Percentiles rank a stretch among this genome's conserved stretches.
Conservation (phyloP, 1,140 invertebrate genomes). For the Apis dorsata region DNA sequence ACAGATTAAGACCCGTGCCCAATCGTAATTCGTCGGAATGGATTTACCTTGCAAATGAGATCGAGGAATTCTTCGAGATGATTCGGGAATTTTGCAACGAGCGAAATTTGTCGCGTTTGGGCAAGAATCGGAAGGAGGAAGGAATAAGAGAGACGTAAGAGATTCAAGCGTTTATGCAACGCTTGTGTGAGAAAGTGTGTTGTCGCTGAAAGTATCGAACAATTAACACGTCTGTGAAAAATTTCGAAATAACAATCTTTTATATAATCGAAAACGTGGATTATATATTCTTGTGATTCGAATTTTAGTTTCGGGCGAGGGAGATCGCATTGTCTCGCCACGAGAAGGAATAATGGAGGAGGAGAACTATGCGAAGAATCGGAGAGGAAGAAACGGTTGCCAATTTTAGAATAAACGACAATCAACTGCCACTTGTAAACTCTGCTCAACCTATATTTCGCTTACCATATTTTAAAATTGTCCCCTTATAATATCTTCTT, state of each 20-base stretch:
- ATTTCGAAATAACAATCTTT: conserved; percentile 27
- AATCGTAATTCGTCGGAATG: neutral
- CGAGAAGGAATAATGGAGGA: conserved; percentile 42
- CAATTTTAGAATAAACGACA: neutral
- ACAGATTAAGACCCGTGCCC: neutral
- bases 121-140: neutral
- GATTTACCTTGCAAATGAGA: neutral
- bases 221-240: conserved; percentile 19
- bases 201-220: neutral
- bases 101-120: neutral
- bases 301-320: conserved; percentile 47
- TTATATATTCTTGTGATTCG: conserved; percentile 57
- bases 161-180: neutral
- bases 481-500: too few species aligned
- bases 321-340: conserved; percentile 55
- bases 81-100: neutral
- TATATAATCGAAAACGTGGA: conserved; percentile 52
- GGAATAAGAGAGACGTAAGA: too few species aligned
- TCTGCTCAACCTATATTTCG: too few species aligned
- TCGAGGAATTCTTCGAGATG: neutral
- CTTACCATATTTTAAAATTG: too few species aligned
- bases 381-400: conserved; percentile 40
- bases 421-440: too few species aligned
- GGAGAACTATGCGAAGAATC: conserved; percentile 3
- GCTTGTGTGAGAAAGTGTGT: neutral